Evolutionary conservation across 2,888 invertebrate genomes (phyloP), one percentile per base, ranked within the genome.

Genomic region (Brenthis ino): DNA sequence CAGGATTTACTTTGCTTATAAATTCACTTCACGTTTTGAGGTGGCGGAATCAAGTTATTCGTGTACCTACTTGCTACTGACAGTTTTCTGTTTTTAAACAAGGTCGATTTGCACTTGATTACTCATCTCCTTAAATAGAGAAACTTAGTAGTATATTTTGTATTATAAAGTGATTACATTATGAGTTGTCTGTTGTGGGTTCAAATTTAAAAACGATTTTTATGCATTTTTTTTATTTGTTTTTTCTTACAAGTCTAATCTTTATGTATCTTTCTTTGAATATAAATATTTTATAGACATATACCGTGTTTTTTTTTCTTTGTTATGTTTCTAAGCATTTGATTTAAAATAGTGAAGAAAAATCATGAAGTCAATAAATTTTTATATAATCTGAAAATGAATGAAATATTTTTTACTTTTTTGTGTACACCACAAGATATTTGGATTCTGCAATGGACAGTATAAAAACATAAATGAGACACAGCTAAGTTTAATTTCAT

Each of bases 1-100:
- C 67, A 43, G 28, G 55, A 48, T 66, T 60, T 64, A 64, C 69
- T 68, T 68, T 70, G 61, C 65, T 20, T 70, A 58, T 64, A 68
- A 57, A 71, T 73, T 64, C 57, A 16, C 43, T 50, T 47, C n/a
- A 14, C 5, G n/a, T 48, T 57, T 50, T 28, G 48, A 58, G 57
- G 43, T 20, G 12, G 13, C 20, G 12, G 8, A 11, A 48, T 48
- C 48, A 11, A 43, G 37, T 43, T 53, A 53, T 53, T 16, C 16
- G 20, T 53, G 16, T 51, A 51, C 16, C 6, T 51, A 51, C 13
- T n/a, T 20, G 53, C 11, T 53, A 28, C 12, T 55, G 13, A 24
- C 6, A 6, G 14, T 14, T 6, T 28, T 56, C 5, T 55, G 5
- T 12, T 55, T 55, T 24, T 13, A 0, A 55, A 14, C 55, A 28